A percentile compares a stretch with the other conserved stretches of the same genome.
These are phyloP conservation scores for Lepus timidus DNA, from an alignment of 2,113 vertebrate genomes.

Conservation along the genomic window DNA sequence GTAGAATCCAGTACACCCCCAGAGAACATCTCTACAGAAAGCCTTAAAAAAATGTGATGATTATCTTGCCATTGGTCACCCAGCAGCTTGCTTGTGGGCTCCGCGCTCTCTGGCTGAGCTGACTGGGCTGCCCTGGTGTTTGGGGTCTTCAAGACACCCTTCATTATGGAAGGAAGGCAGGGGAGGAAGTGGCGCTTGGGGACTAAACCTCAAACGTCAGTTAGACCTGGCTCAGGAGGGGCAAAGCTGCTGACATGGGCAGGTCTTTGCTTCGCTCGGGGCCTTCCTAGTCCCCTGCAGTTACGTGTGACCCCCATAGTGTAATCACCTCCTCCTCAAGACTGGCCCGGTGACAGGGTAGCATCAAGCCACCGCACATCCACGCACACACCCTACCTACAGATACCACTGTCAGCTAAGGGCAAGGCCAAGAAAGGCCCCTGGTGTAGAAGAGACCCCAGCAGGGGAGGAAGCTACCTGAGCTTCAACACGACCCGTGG, in stretches of 20 bases:
- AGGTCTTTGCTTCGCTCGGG: neutral
- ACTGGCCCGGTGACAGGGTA: neutral
- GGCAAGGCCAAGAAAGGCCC: neutral
- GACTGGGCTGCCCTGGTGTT: neutral
- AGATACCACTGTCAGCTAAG: neutral
- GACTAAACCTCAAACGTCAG: neutral
- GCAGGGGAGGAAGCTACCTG: neutral
- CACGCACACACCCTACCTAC: neutral
- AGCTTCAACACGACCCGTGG: neutral
- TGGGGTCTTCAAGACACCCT: neutral
- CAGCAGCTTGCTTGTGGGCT: neutral
- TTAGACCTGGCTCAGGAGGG: neutral
- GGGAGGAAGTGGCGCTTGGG: neutral
- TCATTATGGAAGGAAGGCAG: neutral
- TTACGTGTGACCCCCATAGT: neutral
- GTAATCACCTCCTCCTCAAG: neutral
- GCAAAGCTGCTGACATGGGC: neutral
- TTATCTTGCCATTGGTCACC: slow-evolving; percentile 7
- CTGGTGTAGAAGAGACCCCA: neutral
- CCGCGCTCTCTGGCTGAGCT: neutral
- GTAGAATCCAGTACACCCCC: neutral
- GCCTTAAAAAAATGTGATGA: neutral
- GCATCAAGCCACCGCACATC: neutral
- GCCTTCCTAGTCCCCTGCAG: neutral
- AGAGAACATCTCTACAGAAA: neutral